phyloP scores from a whole-genome alignment of 2,797 vertebrate species.

The Chelon labrosus region DNA sequence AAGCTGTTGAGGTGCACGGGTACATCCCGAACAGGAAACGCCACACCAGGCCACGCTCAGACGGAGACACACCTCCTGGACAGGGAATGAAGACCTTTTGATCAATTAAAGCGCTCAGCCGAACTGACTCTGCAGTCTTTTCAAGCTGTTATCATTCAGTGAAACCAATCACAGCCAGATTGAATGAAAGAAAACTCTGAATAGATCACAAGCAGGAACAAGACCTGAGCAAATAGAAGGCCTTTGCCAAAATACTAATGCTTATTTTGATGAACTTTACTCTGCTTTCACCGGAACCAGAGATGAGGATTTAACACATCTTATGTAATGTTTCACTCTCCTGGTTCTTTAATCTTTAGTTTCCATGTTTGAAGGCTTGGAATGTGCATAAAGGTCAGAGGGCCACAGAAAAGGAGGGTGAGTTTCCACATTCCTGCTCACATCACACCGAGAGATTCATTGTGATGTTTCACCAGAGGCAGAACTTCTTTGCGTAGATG shows the following conservation, averaged over 20 bases:
- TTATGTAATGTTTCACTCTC: slow-evolving; percentile 54
- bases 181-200: slow-evolving; percentile 16
- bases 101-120: slow-evolving; percentile 21
- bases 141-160: slow-evolving; percentile 7
- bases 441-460: slow-evolving; percentile 9
- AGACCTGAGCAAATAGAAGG: neutral
- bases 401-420: slow-evolving; percentile 2
- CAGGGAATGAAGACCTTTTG: slow-evolving; percentile 2
- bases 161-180: neutral
- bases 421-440: slow-evolving; percentile 58
- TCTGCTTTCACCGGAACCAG: slow-evolving; percentile 15
- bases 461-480: slow-evolving; percentile 16
- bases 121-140: neutral
- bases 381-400: slow-evolving; percentile 56
- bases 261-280: slow-evolving; percentile 41
- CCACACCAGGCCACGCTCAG: slow-evolving; percentile 85
- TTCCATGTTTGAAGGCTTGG: slow-evolving; percentile 18
- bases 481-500: neutral
- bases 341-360: slow-evolving; percentile 46
- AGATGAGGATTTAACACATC: slow-evolving; percentile 21
- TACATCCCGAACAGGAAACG: slow-evolving; percentile 89
- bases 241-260: neutral
- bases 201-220: neutral
- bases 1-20: slow-evolving; percentile 84
- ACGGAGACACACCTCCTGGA: slow-evolving; percentile 82